Evolutionary conservation across 1,140 invertebrate genomes (phyloP).

Genomic region (Oryzaephilus surinamensis): DNA sequence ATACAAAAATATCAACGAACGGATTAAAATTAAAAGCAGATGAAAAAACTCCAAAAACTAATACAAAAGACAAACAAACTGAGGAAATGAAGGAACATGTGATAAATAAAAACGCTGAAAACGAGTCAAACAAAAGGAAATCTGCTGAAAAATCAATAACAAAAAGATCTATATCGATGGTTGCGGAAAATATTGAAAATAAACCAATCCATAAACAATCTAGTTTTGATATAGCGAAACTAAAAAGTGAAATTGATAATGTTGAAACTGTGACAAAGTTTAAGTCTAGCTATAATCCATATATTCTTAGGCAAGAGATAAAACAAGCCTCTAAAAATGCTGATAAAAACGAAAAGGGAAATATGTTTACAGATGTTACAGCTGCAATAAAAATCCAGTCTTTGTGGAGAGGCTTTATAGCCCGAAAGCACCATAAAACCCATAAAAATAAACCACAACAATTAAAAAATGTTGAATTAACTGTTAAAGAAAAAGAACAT

Average conservation of each 20-base stretch:
- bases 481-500: background rate
- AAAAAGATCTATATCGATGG: no score
- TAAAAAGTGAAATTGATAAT: conserved; percentile 1
- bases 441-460: background rate
- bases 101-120: background rate
- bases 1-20: conserved; percentile 3
- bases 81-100: background rate
- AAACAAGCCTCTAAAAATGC: conserved; percentile 1
- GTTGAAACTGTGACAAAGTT: conserved; percentile 5
- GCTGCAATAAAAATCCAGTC: conserved; percentile 20
- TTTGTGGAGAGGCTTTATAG: conserved; percentile 15
- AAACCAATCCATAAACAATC: background rate
- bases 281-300: conserved; percentile 11
- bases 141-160: background rate
- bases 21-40: background rate
- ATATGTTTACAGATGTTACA: conserved; percentile 14
- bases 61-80: background rate
- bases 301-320: conserved; percentile 11
- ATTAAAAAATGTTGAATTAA: background rate
- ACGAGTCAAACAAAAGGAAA: background rate
- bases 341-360: conserved; percentile 20
- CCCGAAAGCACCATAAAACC: no score
- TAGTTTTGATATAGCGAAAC: conserved; percentile 9
- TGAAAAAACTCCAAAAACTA: background rate
- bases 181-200: background rate